Conservation (phyloP, 1,140 invertebrate species). For the Meloidogyne floridensis region DNA sequence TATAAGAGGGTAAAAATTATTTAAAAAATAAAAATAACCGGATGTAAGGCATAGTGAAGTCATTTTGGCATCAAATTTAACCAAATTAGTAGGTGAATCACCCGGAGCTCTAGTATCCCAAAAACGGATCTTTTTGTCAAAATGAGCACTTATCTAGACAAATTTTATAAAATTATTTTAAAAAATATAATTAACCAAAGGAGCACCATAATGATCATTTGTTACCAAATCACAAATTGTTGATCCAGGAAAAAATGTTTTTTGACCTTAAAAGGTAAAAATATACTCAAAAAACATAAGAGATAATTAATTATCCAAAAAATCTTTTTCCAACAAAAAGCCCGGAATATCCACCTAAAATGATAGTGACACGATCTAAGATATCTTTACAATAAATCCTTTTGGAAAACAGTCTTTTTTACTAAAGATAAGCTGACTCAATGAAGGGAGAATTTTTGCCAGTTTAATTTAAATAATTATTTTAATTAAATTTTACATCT, state of each 20-base stretch:
- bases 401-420: no score
- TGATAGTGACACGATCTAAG: no score
- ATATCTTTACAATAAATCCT: no score
- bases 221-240: conserved; percentile 41
- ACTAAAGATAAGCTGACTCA: no score
- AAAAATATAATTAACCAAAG: conserved; percentile 7
- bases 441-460: no score
- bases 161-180: background rate
- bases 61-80: conserved; percentile 85
- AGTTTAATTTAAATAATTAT: background rate
- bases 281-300: background rate
- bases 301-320: background rate
- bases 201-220: conserved; percentile 71
- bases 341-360: no score
- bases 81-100: conserved; percentile 74
- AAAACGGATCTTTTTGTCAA: conserved; percentile 91
- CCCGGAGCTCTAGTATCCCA: conserved; percentile 80
- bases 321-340: no score
- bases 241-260: conserved; percentile 49
- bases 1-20: background rate
- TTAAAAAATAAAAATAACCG: conserved; percentile 71
- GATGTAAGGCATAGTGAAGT: conserved; percentile 89
- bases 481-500: conserved; percentile 33
- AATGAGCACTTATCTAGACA: conserved; percentile 83
- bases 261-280: conserved; percentile 27